These are phyloP conservation scores for Drosophila pectinifera DNA, from an alignment of 1,140 invertebrate genomes.

Conservation along the genomic window DNA sequence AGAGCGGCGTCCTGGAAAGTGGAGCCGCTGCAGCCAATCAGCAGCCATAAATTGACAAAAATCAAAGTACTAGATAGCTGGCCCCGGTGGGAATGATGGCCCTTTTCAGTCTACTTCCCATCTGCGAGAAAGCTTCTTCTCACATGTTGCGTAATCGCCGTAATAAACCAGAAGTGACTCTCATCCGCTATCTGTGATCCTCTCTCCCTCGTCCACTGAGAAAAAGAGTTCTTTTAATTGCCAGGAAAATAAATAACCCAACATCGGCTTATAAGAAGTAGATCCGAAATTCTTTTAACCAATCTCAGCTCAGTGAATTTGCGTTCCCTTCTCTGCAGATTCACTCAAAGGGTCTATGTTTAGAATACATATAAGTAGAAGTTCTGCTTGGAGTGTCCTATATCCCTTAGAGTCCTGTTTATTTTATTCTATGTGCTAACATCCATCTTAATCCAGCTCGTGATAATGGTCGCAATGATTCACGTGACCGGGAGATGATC, in stretches of 20 bases:
- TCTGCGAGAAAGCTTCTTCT: background rate
- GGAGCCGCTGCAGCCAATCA: slow-evolving; percentile 24
- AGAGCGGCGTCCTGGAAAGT: background rate
- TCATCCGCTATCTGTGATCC: slow-evolving; percentile 51
- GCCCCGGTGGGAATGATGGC: slow-evolving; percentile 27
- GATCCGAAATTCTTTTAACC: background rate
- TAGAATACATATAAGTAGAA: background rate
- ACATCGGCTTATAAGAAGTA: too few species aligned
- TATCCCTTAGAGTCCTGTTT: background rate
- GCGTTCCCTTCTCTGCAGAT: background rate
- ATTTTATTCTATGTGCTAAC: background rate
- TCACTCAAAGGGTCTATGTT: background rate
- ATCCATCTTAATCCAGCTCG: background rate
- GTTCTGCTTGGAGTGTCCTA: too few species aligned
- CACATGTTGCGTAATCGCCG: slow-evolving; percentile 63
- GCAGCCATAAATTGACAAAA: slow-evolving; percentile 49
- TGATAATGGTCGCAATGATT: background rate
- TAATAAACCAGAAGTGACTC: slow-evolving; percentile 63
- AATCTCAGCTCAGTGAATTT: background rate
- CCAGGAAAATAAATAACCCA: background rate
- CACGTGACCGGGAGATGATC: background rate
- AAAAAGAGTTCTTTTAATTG: slow-evolving; percentile 2
- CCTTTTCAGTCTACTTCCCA: background rate
- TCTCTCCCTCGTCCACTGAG: slow-evolving; percentile 2
- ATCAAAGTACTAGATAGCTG: slow-evolving; percentile 41